Base-by-base conservation (phyloP, 2,888 invertebrate species). In the Dryadula phaetusa region DNA sequence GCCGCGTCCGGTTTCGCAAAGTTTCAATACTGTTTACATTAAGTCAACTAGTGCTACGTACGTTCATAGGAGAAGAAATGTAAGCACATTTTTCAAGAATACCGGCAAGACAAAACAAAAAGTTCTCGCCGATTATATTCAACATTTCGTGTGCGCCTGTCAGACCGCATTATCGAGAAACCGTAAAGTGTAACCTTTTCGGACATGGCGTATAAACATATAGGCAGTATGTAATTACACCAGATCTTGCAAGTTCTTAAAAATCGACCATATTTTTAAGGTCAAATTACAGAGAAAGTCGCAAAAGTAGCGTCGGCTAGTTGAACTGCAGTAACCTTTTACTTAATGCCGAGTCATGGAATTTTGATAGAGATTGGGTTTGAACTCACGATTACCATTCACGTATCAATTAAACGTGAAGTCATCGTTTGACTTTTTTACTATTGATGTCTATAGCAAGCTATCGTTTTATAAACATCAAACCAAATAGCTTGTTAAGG, bases 321-420 rank as follows among this genome's bases (percentile, higher is more conserved):
- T 76, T 85, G 83, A 86, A 85, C 87, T 84, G 75, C 68, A 66
- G 67, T 82, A 84, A 88, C 86, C 88, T 83, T 80, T 77, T 70
- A 74, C 14, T 82, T 82, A 86, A 82, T 79, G 80, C 47, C 69
- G 25, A 75, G 72, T 77, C 76, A 78, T 74, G 58, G 65, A 44
- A 63, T 49, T 66, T 67, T 69, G 66, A 72, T 72, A 65, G 68
- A 70, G 54, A 67, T 70, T 62, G 70, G 66, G 58, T 64, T 69
- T 65, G 63, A 65, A 67, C 52, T 67, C 70, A 70, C 65, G 70
- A 69, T 62, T 66, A 46, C 60, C 32, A 68, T 70, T 66, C 68
- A 62, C 62, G 62, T 62, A 65, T 69, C 65, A 72, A 70, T 66
- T 66, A 71, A 71, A 71, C 62, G 67, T 71, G 61, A 67, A 34